Evolutionary conservation across 1,140 invertebrate genomes (phyloP), one percentile per base, ranked within the genome.

Genomic region (Ylistrum balloti): DNA sequence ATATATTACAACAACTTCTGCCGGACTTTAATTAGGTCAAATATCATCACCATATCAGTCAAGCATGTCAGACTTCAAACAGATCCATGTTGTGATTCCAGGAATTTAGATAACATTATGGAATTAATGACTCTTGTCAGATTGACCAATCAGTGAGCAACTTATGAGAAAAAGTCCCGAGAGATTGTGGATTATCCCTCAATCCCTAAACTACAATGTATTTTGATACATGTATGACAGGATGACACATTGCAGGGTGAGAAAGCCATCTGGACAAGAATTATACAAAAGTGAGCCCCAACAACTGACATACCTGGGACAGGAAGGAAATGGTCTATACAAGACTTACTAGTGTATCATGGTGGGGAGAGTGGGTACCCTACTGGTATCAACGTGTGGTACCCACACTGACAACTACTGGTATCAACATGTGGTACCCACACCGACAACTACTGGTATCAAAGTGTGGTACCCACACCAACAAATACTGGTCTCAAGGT

Each of bases 1-100:
- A 74, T 74, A 74, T 5, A n/a, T 74, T 74, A 74, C 56, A 28
- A n/a, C n/a, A 74, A 74, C 56, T 74, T 74, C 56, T 74, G 56
- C 56, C 28, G 56, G 56, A 74, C 56, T 74, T 28, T 28, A 28
- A 74, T 74, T 5, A 28, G 56, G 15, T 74, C 56, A 74, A 74
- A 74, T 22, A 3, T 74, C 56, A 28, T 74, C 56, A 28, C n/a
- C 22, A 74, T 5, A 74, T n/a, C 5, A 74, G 56, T 74, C 56
- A 74, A 28, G 56, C 1, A 5, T 74, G 13, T 74, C 56, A 5
- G 28, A 74, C 56, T 28, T 74, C 56, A 74, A 74, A 74, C 22
- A 74, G 56, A 74, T 74, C 22, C 5, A 5, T 74, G n/a, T 5
- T 74, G 0, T n/a, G 56, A 74, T 74, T 28, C 22, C 56, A 74